Conservation (phyloP, 2,888 invertebrate genomes). For the Lathronympha strigana region DNA sequence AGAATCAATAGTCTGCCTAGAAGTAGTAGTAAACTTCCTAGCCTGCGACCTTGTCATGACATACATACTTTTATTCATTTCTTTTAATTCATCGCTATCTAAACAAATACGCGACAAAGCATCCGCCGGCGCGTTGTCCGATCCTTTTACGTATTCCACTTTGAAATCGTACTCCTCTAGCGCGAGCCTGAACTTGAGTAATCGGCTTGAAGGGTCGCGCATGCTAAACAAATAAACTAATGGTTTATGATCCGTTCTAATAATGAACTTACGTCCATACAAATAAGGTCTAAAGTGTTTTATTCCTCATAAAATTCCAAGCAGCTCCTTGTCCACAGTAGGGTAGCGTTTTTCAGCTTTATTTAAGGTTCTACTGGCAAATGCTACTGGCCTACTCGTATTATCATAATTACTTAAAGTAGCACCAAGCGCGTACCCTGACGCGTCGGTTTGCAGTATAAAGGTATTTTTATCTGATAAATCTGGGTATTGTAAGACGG, state of each 20-base stretch:
- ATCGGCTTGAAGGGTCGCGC: not conserved
- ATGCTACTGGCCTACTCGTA: too few species aligned
- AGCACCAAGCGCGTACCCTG: too few species aligned
- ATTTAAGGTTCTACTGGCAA: too few species aligned
- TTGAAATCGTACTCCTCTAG: slow-evolving; percentile 2
- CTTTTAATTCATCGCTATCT: slow-evolving; percentile 3
- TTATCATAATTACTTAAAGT: too few species aligned
- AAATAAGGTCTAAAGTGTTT: slow-evolving; percentile 1
- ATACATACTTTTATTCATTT: slow-evolving; percentile 2
- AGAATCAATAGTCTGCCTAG: too few species aligned
- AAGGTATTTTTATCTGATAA: not conserved
- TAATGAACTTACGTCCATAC: slow-evolving; percentile 2
- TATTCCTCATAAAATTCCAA: not conserved
- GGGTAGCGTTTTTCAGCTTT: not conserved
- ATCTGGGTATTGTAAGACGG: not conserved
- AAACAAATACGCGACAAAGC: slow-evolving; percentile 20
- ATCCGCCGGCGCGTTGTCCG: slow-evolving; percentile 31
- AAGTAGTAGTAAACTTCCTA: not conserved
- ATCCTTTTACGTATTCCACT: not conserved
- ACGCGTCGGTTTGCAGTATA: too few species aligned
- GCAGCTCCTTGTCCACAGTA: not conserved
- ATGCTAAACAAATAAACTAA: slow-evolving; percentile 3
- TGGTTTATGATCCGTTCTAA: slow-evolving; percentile 1
- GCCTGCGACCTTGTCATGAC: not conserved
- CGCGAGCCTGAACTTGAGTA: not conserved